phyloP scores from a whole-genome alignment of 2,888 invertebrate species.

The Stratiomys singularior region DNA sequence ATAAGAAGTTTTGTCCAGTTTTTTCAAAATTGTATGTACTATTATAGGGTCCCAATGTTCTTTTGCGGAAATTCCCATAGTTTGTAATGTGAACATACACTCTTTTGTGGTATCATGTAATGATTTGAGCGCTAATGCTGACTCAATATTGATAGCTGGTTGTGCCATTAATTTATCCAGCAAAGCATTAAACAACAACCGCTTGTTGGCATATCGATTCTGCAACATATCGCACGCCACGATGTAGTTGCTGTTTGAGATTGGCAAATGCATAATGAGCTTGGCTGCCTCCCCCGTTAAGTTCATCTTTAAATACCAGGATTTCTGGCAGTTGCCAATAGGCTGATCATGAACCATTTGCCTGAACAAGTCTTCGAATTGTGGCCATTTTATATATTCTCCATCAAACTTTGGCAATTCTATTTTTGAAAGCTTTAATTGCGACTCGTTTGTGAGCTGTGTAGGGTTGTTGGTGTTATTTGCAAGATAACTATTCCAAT shows the following conservation, averaged over 20 bases:
- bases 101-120: constrained; percentile 32
- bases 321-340: constrained; percentile 45
- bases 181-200: constrained; percentile 42
- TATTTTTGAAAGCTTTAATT: constrained; percentile 16
- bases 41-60: constrained; percentile 22
- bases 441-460: neutral
- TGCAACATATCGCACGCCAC: constrained; percentile 45
- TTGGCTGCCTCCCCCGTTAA: constrained; percentile 46
- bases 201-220: constrained; percentile 45
- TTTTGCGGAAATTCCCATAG: neutral
- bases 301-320: constrained; percentile 49
- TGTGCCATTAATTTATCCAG: constrained; percentile 44
- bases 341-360: constrained; percentile 25
- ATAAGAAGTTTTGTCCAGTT: constrained; percentile 1
- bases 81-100: neutral
- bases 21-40: neutral
- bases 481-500: neutral
- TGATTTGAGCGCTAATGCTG: constrained; percentile 16
- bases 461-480: neutral
- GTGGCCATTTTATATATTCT: constrained; percentile 24
- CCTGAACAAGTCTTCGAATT: constrained; percentile 16
- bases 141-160: constrained; percentile 19
- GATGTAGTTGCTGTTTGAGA: constrained; percentile 47
- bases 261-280: constrained; percentile 44
- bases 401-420: constrained; percentile 20